Base-by-base conservation (phyloP, 2,888 invertebrate genomes). In the Agrenia bidenticulata region DNA sequence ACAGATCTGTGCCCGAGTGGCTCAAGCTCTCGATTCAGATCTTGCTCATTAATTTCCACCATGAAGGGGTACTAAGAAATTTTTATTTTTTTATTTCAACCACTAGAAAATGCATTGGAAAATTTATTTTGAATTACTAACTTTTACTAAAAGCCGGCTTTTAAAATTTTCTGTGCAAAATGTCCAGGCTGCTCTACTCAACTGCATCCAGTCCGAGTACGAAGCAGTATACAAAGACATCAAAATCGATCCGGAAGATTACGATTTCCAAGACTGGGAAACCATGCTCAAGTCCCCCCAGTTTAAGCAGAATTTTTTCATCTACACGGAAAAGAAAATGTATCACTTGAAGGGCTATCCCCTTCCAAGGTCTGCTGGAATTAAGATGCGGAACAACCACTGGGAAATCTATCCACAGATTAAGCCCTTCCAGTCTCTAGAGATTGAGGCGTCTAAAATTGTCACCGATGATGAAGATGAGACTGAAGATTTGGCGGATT, bases 1-100 rank as follows among this genome's bases (percentile, higher is more conserved):
- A n/a, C n/a, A n/a, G n/a, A n/a, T n/a, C n/a, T n/a, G n/a, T 32
- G 11, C 55, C 55, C 9, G 55, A 55, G 27, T 55, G 55, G 55
- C 24, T 55, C n/a, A 55, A 55, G 17, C 2, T 32, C 4, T 55
- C 55, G 2, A 24, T 55, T 27, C 55, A 55, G 27, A 2, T 55
- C 5, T 13, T 55, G 17, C 32, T 55, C n/a, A 26, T 55, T 32
- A 55, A 55, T 55, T 55, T 55, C 32, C 24, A 55, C n/a, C 55
- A 26, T 9, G 55, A 55, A 27, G 55, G 55, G 27, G 55, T 55
- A 17, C 19, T 5, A 9, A 7, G 9, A 23, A 9, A 23, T 5
- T 53, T 17, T 7, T 7, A 24, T 11, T n/a, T 53, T 9, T 9
- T 23, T 9, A 23, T 23, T 15, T 9, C 9, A 39, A 39, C 9